Evolutionary conservation across 2,797 vertebrate genomes (phyloP), one percentile per base, ranked within the genome.

Genomic region (Argya squamiceps): DNA sequence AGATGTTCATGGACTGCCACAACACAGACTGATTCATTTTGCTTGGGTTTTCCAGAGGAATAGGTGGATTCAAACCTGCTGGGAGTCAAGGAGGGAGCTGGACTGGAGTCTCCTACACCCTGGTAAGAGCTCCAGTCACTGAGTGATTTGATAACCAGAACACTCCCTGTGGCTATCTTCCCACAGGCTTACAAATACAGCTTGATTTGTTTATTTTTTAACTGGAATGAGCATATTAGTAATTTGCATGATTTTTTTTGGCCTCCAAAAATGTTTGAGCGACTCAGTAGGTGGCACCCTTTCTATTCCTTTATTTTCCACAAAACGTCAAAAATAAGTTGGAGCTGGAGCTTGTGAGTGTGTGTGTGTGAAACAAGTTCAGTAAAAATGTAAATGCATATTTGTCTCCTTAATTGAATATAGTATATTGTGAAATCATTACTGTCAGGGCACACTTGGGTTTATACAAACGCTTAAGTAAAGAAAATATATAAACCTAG

Each of bases 201-300:
- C 63, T 82, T 39, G 49, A 58, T 71, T 84, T 78, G 46, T 63
- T 62, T 89, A 15, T 74, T 84, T 84, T 94, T 90, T 47, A 65
- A 67, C 65, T 90, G 52, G 53, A 84, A 71, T 0, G 1, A 87
- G 10, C 8, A 10, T 64, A 43, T 75, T 73, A 22, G 50, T 92
- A 75, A 84, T 82, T 82, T 82, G 27, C 53, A 58, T 0, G 0
- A 3, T 22, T 76, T 81, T 95, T 95, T 95, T 96, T 67, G 15
- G 85, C 92, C 95, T 92, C 85, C 81, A 94, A 81, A 93, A 95
- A 88, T 53, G 37, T 97, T 93, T 47, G 47, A 97, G 93, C 20
- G 29, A 65, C 97, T 98, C 98, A 97, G 97, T 98, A 98, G 98
- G 92, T 98, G 98, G 98, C 98, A 98, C 98, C 97, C 97, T 98